Evolutionary conservation across 2,797 vertebrate species (phyloP).

Genomic region (Miichthys miiuy): DNA sequence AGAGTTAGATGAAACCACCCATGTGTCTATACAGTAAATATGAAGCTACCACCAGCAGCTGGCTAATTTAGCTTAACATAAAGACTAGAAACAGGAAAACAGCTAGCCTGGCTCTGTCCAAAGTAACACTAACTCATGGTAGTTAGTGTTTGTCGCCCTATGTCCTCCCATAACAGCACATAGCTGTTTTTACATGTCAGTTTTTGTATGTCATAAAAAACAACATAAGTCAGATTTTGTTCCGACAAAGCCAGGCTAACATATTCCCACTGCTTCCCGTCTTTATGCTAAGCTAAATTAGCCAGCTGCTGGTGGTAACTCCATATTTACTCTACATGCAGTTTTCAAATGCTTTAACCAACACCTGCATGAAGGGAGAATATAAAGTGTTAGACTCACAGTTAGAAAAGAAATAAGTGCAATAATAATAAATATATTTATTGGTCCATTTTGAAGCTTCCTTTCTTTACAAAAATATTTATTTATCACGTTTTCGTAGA

Average conservation of each 20-base stretch:
- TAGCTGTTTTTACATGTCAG: not conserved
- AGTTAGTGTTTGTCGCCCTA: too few species aligned
- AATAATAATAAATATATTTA: not conserved
- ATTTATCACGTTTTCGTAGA: conserved; percentile 71
- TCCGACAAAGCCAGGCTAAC: not conserved
- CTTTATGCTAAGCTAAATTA: not conserved
- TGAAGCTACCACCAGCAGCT: not conserved
- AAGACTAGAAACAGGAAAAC: not conserved
- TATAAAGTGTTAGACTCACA: not conserved
- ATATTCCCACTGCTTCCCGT: not conserved
- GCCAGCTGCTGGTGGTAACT: not conserved
- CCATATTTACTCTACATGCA: not conserved
- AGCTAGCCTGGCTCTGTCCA: not conserved
- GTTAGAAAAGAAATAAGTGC: not conserved
- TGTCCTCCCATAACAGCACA: not conserved
- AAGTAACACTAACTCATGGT: not conserved
- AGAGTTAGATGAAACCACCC: not conserved
- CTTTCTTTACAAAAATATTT: not conserved
- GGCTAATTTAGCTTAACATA: not conserved
- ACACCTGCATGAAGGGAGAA: not conserved
- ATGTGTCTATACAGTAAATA: not conserved
- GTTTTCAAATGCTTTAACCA: not conserved
- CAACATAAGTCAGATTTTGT: not conserved
- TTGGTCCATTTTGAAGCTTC: not conserved
- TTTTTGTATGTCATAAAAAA: not conserved